phyloP scores from a whole-genome alignment of 2,888 invertebrate genomes.

The Cloeon dipterum region DNA sequence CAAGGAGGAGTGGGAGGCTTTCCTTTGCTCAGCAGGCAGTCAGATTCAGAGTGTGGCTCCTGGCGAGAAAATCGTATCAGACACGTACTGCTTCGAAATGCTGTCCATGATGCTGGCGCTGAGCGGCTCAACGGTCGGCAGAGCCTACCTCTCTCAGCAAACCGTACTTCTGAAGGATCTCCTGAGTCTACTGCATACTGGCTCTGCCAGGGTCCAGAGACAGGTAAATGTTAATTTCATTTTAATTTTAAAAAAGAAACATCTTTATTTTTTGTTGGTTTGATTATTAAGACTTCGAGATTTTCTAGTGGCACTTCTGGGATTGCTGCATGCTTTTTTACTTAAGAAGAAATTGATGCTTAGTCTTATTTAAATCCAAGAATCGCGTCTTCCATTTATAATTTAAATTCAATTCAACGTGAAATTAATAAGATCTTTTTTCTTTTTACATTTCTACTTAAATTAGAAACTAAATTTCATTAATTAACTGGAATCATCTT shows the following conservation, averaged over 20 bases:
- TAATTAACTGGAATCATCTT: too few species aligned
- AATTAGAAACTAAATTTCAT: too few species aligned
- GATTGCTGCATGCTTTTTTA: too few species aligned
- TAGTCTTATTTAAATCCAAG: neutral
- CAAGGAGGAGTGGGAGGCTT: constrained; percentile 75
- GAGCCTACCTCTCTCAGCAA: constrained; percentile 76
- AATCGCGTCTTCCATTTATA: neutral
- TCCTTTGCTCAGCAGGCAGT: constrained; percentile 20
- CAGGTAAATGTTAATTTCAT: constrained; percentile 30
- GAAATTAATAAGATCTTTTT: constrained; percentile 2
- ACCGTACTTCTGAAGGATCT: constrained; percentile 64
- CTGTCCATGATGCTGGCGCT: constrained; percentile 82
- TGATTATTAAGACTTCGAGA: neutral
- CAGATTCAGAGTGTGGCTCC: neutral
- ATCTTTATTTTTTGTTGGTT: too few species aligned
- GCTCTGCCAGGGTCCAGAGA: constrained; percentile 82
- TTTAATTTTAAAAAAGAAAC: neutral
- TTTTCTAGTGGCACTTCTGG: neutral
- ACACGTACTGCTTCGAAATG: constrained; percentile 97
- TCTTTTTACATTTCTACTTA: too few species aligned
- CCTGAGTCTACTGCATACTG: constrained; percentile 70
- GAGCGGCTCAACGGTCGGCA: constrained; percentile 77
- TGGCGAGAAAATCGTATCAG: constrained; percentile 18
- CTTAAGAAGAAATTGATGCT: too few species aligned
- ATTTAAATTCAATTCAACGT: constrained; percentile 3